Evolutionary conservation across 2,113 vertebrate genomes (phyloP), one percentile per base, ranked within the genome.

Genomic region (Microtus montanus): DNA sequence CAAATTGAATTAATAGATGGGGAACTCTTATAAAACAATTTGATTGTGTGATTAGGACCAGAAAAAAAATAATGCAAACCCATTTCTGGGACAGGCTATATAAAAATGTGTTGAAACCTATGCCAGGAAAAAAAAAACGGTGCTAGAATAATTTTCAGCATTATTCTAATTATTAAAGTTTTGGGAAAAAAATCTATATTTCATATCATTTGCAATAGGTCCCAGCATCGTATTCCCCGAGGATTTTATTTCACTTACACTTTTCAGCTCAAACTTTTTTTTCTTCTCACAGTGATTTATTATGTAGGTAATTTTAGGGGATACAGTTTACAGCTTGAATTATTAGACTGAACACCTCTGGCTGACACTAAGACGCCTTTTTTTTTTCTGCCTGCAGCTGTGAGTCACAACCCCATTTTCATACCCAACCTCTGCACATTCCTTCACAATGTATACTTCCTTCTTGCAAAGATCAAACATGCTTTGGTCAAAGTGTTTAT

Each of bases 271-370:
- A 95, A 97, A 97, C 93, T 98, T 98, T 97, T 90, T 92, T 95
- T 90, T 63, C 97, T 97, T 97, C 94, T 92, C 96, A 96, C 97
- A 96, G 90, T 98, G 98, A 99, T 98, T 99, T 98, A 98, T 97
- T 98, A 95, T 75, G 74, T 93, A 98, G 97, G 98, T 98, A 98
- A 98, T 98, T 98, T 98, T 98, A 98, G 97, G 98, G 98, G 98
- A 98, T 98, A 97, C 97, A 98, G 98, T 98, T 98, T 98, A 98
- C 98, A 98, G 97, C 98, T 98, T 98, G 98, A 98, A 97, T 98
- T 98, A 98, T 98, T 98, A 98, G 98, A 98, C 98, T 88, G 98
- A 98, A 98, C 98, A 98, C 98, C 98, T 98, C 98, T 98, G 98
- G 98, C 98, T 98, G 98, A 99, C 98, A 98, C 98, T 96, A 97